These are phyloP conservation scores for Leptoclinus maculatus DNA, from an alignment of 2,797 vertebrate species.

Conservation along the genomic window DNA sequence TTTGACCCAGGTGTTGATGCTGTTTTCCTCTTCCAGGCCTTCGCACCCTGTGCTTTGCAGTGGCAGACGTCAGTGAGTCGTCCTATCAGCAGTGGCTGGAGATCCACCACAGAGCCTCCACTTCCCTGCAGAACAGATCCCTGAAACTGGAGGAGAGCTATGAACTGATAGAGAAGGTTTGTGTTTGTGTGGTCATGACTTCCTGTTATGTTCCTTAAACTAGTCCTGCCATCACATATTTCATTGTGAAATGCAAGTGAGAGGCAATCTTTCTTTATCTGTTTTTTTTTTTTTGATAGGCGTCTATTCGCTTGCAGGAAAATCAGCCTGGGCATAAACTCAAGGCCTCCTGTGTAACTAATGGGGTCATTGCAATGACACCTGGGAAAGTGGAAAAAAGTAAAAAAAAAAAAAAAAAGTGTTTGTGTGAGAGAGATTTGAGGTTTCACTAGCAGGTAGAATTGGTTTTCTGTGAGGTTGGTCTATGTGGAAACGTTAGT, in stretches of 20 bases:
- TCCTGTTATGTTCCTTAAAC: not conserved
- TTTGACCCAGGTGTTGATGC: conserved; percentile 18
- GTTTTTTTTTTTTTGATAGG: conserved; percentile 3
- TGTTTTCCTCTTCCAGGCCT: conserved; percentile 83
- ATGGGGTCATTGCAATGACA: conserved; percentile 27
- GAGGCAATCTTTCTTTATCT: conserved; percentile 21
- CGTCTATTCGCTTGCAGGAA: conserved; percentile 2
- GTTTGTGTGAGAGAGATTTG: conserved; percentile 35
- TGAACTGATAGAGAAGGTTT: conserved; percentile 97
- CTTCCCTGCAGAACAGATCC: conserved; percentile 92
- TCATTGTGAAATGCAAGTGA: conserved; percentile 6
- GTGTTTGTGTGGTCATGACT: conserved; percentile 24
- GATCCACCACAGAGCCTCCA: conserved; percentile 89
- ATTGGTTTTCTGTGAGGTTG: conserved; percentile 69
- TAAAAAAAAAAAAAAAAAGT: conserved; percentile 5
- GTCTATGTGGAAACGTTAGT: conserved; percentile 70
- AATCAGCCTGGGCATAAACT: conserved; percentile 3
- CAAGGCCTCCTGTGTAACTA: conserved; percentile 30
- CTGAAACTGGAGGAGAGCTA: conserved; percentile 98
- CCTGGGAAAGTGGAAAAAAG: conserved; percentile 31
- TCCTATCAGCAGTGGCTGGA: conserved; percentile 93
- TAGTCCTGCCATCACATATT: not conserved
- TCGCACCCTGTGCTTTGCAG: conserved; percentile 96
- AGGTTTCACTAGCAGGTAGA: conserved; percentile 60
- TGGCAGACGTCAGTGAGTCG: conserved; percentile 92